Evolutionary conservation across 2,797 vertebrate species (phyloP), one percentile per base, ranked within the genome.

Genomic region (Crenuchus spilurus): DNA sequence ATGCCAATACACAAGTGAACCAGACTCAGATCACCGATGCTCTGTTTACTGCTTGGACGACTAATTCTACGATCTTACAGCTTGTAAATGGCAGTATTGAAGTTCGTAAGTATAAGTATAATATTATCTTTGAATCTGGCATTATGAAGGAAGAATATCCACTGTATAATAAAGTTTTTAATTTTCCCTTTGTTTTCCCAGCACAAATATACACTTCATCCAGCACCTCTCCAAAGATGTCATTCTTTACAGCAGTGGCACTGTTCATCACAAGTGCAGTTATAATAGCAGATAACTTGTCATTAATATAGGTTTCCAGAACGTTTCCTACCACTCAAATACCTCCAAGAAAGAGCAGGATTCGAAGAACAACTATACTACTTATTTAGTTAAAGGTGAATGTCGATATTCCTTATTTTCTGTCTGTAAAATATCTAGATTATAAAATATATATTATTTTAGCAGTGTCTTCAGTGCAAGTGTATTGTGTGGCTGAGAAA

Each of bases 281-380:
- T 68, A 46, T 81, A 52, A 7, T 76, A 28, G 30, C 11, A 22
- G 51, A 60, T 16, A 39, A 46, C 2, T 8, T 68, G 61, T 62
- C 16, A 13, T 42, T 44, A 11, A 62, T 26, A 44, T 75, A 75
- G 22, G 26, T 42, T 13, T 11, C 18, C 8, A 22, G 16, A 7
- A 57, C 18, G 14, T 8, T 41, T 13, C 1, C 2, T 5, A 0
- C 13, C 35, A 13, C 14, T 28, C 2, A 7, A 44, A 63, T 20
- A 39, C 2, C 57, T 35, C 7, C 57, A 37, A 58, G 2, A 26
- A 52, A 13, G 1, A 6, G n/a, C n/a, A n/a, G n/a, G n/a, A n/a
- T n/a, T n/a, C n/a, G n/a, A n/a, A n/a, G n/a, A n/a, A n/a, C n/a
- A n/a, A n/a, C n/a, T n/a, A n/a, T n/a, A n/a, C n/a, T n/a, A n/a